Evolutionary conservation across 2,113 vertebrate genomes (phyloP).

Genomic region (Bostrychus sinensis): DNA sequence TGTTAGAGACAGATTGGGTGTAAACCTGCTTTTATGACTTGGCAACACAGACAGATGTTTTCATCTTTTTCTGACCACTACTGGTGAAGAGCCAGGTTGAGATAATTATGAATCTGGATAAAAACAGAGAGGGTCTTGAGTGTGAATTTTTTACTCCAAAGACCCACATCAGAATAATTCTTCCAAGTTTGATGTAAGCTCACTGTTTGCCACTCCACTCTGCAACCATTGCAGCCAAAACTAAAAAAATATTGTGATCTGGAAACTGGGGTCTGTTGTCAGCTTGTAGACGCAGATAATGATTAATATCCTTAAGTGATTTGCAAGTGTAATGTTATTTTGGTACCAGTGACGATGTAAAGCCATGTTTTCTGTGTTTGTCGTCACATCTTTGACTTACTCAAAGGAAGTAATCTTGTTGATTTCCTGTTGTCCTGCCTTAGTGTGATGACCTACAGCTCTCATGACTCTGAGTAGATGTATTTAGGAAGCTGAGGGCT

Average conservation of each 20-base stretch:
- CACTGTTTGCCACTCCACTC: too few species aligned
- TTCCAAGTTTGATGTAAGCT: too few species aligned
- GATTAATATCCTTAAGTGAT: too few species aligned
- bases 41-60: constrained; percentile 29
- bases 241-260: too few species aligned
- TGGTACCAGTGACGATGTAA: neutral
- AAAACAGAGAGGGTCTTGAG: too few species aligned
- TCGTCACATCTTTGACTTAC: neutral
- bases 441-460: constrained; percentile 23
- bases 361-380: neutral
- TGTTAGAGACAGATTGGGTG: neutral
- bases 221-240: too few species aligned
- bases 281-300: neutral
- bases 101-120: too few species aligned
- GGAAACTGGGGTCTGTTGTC: too few species aligned
- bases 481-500: constrained; percentile 34
- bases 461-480: constrained; percentile 40
- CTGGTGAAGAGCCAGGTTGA: too few species aligned
- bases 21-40: constrained; percentile 15
- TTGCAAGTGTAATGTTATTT: too few species aligned
- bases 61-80: neutral
- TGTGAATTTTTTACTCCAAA: too few species aligned
- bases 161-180: too few species aligned
- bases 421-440: constrained; percentile 39
- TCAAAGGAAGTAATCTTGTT: constrained; percentile 34